Evolutionary conservation across 2,113 vertebrate species (phyloP).

Genomic region (Scatophagus argus): DNA sequence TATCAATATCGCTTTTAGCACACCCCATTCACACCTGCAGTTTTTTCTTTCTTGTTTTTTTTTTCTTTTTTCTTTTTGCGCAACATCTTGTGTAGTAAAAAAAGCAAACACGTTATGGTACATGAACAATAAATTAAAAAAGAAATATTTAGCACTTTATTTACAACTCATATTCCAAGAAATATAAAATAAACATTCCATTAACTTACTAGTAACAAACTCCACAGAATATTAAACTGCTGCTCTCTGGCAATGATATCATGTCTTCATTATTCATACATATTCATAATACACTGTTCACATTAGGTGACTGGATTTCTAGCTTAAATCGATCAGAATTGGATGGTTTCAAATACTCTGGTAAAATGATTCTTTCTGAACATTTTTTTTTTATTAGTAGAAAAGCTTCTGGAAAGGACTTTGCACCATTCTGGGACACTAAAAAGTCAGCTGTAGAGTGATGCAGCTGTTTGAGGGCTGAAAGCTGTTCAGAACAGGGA

Average conservation of each 20-base stretch:
- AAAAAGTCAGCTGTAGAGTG: not conserved
- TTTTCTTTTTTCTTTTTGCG: conserved; percentile 61
- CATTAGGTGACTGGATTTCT: conserved; percentile 10
- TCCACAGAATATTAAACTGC: conserved; percentile 59
- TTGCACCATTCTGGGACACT: not conserved
- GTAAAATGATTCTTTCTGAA: not conserved
- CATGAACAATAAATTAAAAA: conserved; percentile 88
- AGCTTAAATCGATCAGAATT: conserved; percentile 5
- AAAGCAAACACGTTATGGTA: conserved; percentile 88
- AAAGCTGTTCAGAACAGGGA: conserved; percentile 5
- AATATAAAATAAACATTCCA: conserved; percentile 86
- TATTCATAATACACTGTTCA: conserved; percentile 35
- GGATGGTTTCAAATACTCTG: not conserved
- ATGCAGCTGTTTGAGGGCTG: not conserved
- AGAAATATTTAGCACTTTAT: conserved; percentile 87
- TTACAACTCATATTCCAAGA: conserved; percentile 91
- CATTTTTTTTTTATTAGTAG: not conserved
- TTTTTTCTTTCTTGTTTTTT: conserved; percentile 27
- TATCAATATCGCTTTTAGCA: conserved; percentile 75
- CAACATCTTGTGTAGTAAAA: conserved; percentile 88
- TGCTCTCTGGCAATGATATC: conserved; percentile 47
- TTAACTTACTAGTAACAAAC: conserved; percentile 74
- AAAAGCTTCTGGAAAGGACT: not conserved
- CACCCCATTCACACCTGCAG: conserved; percentile 57
- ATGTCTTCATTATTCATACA: conserved; percentile 33